These are phyloP conservation scores for Amblyopsis hoosieri DNA, from an alignment of 2,797 vertebrate genomes.

Conservation along the genomic window DNA sequence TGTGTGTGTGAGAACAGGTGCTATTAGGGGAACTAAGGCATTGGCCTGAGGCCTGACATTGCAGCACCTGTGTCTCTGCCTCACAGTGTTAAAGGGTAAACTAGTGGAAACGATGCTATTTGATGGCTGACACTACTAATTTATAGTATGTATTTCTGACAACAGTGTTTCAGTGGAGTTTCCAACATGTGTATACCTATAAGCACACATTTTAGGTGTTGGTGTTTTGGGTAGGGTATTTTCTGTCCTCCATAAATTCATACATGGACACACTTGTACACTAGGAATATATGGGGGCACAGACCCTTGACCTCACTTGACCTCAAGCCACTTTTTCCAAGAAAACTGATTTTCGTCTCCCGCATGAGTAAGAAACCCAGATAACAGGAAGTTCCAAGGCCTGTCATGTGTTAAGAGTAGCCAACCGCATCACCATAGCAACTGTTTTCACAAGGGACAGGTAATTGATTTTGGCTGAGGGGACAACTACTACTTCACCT, in stretches of 20 bases:
- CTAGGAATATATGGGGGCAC: too few relatives aligned
- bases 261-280: too few relatives aligned
- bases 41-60: constrained; percentile 20
- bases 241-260: too few relatives aligned
- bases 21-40: constrained; percentile 17
- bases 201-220: background rate
- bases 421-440: constrained; percentile 63
- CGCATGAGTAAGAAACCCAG: constrained; percentile 16
- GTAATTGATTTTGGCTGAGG: constrained; percentile 50
- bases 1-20: constrained; percentile 59
- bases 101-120: constrained; percentile 52
- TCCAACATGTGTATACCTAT: constrained; percentile 4
- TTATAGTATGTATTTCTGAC: constrained; percentile 31
- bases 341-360: constrained; percentile 8
- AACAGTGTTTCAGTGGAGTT: constrained; percentile 18
- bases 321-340: background rate
- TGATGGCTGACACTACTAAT: constrained; percentile 67
- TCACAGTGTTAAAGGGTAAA: constrained; percentile 31
- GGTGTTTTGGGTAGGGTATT: too few relatives aligned
- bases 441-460: constrained; percentile 45
- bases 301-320: too few relatives aligned
- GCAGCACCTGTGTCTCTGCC: constrained; percentile 71
- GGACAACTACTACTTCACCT: constrained; percentile 39
- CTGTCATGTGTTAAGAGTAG: constrained; percentile 34
- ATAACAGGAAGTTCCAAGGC: constrained; percentile 36